Evolutionary conservation across 2,797 vertebrate species (phyloP).

Genomic region (Natrix natrix): DNA sequence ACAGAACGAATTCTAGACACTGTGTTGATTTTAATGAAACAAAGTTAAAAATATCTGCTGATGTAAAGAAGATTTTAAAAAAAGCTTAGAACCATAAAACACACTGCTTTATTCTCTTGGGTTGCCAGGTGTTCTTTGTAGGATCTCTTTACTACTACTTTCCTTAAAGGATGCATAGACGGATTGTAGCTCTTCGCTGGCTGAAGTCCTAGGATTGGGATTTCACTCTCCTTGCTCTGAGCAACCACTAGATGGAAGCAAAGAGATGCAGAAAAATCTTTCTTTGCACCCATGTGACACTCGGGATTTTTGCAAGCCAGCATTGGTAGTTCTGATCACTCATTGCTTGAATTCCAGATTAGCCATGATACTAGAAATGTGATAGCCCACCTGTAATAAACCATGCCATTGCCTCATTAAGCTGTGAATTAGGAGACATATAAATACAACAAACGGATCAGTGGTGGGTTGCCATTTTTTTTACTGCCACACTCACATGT

Average conservation of each 20-base stretch:
- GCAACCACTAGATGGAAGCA: not conserved
- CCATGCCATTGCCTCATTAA: not conserved
- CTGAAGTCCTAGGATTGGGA: not conserved
- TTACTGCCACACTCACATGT: too few relatives aligned
- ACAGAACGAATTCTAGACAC: conserved; percentile 16
- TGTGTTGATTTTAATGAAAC: conserved; percentile 19
- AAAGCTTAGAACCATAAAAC: conserved; percentile 22
- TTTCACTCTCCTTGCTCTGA: not conserved
- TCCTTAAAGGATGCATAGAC: conserved; percentile 47
- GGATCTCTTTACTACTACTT: not conserved
- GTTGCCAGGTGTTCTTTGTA: conserved; percentile 33
- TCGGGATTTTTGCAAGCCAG: not conserved
- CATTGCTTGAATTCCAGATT: not conserved
- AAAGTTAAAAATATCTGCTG: not conserved
- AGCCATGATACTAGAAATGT: not conserved
- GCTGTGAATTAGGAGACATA: not conserved
- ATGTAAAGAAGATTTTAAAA: not conserved
- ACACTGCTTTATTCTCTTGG: not conserved
- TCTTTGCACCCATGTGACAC: not conserved
- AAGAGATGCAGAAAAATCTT: not conserved
- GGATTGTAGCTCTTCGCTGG: not conserved
- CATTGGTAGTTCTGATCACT: not conserved
- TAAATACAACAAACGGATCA: not conserved
- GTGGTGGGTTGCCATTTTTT: too few relatives aligned
- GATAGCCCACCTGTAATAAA: not conserved